These are phyloP conservation scores for Phyllotis vaccarum DNA, from an alignment of 2,797 vertebrate genomes.

Conservation along the genomic window DNA sequence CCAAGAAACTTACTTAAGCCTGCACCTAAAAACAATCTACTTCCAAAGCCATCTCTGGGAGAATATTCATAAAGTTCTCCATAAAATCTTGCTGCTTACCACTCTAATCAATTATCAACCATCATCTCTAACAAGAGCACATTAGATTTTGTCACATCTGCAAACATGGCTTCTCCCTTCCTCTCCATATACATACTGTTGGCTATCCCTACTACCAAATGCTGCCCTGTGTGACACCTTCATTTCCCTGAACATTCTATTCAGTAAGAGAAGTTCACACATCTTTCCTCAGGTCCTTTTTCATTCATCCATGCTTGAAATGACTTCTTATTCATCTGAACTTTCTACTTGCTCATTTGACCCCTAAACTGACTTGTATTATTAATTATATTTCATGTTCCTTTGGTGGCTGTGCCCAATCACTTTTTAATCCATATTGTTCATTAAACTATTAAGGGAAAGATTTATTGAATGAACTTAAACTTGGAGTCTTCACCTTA, in stretches of 20 bases:
- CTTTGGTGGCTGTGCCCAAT: neutral
- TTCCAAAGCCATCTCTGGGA: slow-evolving; percentile 17
- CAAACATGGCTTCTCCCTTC: neutral
- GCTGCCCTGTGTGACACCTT: neutral
- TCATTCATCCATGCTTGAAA: neutral
- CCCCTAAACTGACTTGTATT: neutral
- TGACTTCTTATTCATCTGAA: slow-evolving; percentile 37
- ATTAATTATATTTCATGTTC: slow-evolving; percentile 36
- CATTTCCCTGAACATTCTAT: neutral
- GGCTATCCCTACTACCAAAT: neutral
- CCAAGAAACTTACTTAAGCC: neutral
- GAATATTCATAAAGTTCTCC: neutral
- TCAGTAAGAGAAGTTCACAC: slow-evolving; percentile 18
- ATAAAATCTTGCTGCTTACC: slow-evolving; percentile 6
- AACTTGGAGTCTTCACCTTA: neutral
- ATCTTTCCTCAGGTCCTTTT: neutral
- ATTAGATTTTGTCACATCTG: neutral
- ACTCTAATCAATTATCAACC: neutral
- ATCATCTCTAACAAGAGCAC: neutral
- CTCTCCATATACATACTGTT: neutral
- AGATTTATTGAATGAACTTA: slow-evolving; percentile 51
- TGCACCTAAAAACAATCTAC: neutral
- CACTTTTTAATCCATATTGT: neutral
- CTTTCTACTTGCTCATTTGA: slow-evolving; percentile 3
- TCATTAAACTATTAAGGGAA: neutral